Base-by-base conservation (phyloP, 2,888 invertebrate genomes). In the Proisotoma minuta region DNA sequence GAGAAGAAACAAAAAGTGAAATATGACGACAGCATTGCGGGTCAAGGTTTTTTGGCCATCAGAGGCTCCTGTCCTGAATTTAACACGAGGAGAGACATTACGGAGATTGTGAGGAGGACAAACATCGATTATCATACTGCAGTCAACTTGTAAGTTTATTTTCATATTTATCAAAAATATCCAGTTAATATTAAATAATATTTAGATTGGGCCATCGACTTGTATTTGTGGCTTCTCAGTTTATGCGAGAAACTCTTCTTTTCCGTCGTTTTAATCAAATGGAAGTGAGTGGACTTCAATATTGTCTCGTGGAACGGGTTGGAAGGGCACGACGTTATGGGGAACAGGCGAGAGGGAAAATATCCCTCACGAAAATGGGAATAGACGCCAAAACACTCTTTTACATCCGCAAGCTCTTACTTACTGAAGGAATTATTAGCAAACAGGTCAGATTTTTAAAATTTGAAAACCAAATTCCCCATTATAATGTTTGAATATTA, bases 401-500 rank as follows among this genome's bases (percentile, higher is more conserved):
- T 76, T 85, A 86, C 75, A 80, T 83, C 66, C 79, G 87, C 54
- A 87, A 86, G 75, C 78, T 80, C 63, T 76, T 89, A n/a, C 66
- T 82, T 1, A 77, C 80, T 4, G 77, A 82, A 53, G 81, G 83
- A 39, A 76, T 89, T 5, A 80, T 88, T 39, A 81, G 79, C 0
- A 84, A 84, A 71, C 88, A 89, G 78, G 79, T 79, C 62, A 57
- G 57, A 57, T 49, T 47, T 39, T 23, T 18, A 34, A 15, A 18
- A 26, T 40, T 22, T 24, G 88, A n/a, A n/a, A n/a, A n/a, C n/a
- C n/a, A n/a, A n/a, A n/a, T 89, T 74, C 88, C 89, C 77, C 93
- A 93, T 77, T 87, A 91, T 0, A 84, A 89, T 28, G 89, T 89
- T 4, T 89, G 87, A 76, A 95, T 96, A 77, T 79, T 96, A 73